phyloP scores from a whole-genome alignment of 2,113 vertebrate genomes.

The Abramis brama region DNA sequence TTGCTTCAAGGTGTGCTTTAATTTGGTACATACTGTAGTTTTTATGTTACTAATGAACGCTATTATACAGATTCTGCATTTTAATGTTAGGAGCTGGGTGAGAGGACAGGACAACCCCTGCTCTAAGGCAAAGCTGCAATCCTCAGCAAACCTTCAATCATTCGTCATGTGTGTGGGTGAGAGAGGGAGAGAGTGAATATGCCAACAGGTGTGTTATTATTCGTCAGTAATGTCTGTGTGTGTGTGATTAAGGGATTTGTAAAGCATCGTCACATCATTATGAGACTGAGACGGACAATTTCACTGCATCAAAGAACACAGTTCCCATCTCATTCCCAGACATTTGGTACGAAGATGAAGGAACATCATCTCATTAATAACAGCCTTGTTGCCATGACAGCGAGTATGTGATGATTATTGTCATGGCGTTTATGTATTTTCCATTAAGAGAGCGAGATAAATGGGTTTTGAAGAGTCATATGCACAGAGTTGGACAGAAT shows the following conservation, averaged over 20 bases:
- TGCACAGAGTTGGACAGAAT: constrained; percentile 3
- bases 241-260: neutral
- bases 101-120: neutral
- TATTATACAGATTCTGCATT: neutral
- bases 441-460: constrained; percentile 2
- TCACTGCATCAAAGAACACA: neutral
- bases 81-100: neutral
- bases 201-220: constrained; percentile 9
- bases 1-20: neutral
- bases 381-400: constrained; percentile 69
- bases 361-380: constrained; percentile 59
- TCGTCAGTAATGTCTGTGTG: neutral
- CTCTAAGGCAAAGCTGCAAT: neutral
- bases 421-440: constrained; percentile 56
- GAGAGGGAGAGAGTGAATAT: neutral
- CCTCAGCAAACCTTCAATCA: neutral
- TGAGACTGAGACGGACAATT: neutral
- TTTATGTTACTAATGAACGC: neutral
- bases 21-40: neutral
- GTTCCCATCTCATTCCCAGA: constrained; percentile 30
- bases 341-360: constrained; percentile 51
- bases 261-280: neutral
- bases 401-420: constrained; percentile 33
- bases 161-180: neutral
- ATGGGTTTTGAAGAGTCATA: neutral